Evolutionary conservation across 1,140 invertebrate genomes (phyloP).

Genomic region (Drosophila nasuta): DNA sequence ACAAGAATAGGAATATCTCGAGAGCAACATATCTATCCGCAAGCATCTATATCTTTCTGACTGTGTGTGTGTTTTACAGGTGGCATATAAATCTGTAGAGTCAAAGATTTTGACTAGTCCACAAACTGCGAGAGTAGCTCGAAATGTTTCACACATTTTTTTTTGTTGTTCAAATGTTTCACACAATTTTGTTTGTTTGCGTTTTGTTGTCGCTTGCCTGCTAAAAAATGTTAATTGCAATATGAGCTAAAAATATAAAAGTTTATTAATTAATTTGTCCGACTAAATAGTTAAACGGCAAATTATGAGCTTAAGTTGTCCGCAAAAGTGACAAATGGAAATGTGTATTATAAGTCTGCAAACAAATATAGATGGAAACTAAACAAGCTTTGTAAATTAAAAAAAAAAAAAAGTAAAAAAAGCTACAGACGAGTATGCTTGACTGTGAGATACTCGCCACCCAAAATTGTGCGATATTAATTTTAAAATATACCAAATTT

Average conservation of each 20-base stretch:
- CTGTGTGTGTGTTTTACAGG: slow-evolving; percentile 65
- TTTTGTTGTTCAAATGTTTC: not conserved
- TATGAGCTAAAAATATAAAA: not conserved
- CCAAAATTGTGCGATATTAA: too few species aligned
- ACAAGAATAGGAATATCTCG: not conserved
- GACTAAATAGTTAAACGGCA: not conserved
- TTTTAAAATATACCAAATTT: too few species aligned
- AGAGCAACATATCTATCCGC: slow-evolving; percentile 13
- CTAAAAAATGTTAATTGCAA: not conserved
- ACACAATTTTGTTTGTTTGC: too few species aligned
- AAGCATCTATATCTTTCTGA: slow-evolving; percentile 16
- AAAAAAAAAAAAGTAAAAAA: too few species aligned
- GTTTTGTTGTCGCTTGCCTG: not conserved
- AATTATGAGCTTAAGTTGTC: slow-evolving; percentile 5
- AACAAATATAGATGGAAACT: not conserved
- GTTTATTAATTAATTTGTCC: not conserved
- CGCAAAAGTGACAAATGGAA: not conserved
- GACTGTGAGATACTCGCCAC: too few species aligned
- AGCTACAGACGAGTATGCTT: too few species aligned
- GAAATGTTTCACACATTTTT: not conserved
- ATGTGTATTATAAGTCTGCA: not conserved
- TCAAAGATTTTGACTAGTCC: slow-evolving; percentile 60
- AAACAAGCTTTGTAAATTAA: too few species aligned
- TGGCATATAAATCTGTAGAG: slow-evolving; percentile 79
- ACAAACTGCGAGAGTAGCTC: slow-evolving; percentile 36